A percentile compares a stretch with the other conserved stretches of the same genome.
Conservation (phyloP, 2,113 vertebrate genomes). For the Dinomys branickii region DNA sequence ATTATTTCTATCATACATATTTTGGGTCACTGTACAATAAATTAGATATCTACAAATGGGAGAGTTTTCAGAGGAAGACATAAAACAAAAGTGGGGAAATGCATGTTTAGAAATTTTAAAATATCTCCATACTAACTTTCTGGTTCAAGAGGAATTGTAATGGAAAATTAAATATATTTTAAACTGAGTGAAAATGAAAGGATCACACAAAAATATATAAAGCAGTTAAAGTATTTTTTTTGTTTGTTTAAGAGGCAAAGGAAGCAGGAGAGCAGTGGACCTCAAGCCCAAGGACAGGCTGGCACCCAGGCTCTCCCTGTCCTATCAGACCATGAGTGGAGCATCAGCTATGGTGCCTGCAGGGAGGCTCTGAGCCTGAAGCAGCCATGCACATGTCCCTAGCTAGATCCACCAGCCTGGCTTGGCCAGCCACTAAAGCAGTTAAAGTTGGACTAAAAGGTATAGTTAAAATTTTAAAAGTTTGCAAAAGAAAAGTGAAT, state of each 20-base stretch:
- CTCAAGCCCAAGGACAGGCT: too few relatives aligned
- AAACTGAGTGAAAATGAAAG: conserved; percentile 9
- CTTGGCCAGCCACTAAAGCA: not conserved
- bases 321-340: too few relatives aligned
- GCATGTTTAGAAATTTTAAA: not conserved
- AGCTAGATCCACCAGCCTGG: too few relatives aligned
- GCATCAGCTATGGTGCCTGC: too few relatives aligned
- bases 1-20: conserved; percentile 1
- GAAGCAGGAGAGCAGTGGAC: too few relatives aligned
- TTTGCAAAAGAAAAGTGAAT: not conserved
- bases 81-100: not conserved
- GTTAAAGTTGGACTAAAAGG: not conserved
- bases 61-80: not conserved
- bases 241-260: too few relatives aligned
- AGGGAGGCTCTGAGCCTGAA: too few relatives aligned
- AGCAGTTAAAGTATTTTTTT: not conserved
- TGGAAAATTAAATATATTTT: not conserved
- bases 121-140: not conserved
- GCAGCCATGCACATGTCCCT: too few relatives aligned
- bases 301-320: too few relatives aligned
- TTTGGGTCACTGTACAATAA: not conserved
- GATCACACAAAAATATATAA: not conserved
- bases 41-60: not conserved
- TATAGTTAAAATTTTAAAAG: not conserved
- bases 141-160: not conserved